Base-by-base conservation (phyloP, 1,140 invertebrate species). In the Diorhabda elongata region DNA sequence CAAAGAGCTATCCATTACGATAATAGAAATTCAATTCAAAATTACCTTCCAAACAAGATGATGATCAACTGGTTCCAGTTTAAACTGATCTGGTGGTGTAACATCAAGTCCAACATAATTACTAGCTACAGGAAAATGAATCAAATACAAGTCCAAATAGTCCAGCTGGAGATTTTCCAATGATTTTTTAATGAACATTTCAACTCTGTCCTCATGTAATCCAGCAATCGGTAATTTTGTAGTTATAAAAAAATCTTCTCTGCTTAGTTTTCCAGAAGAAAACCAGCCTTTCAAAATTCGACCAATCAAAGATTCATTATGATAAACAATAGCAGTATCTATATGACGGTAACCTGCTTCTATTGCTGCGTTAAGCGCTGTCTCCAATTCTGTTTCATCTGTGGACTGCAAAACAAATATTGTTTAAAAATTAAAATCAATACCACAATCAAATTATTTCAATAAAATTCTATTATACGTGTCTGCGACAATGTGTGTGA, bases 111-210 rank as follows among this genome's bases (percentile, higher is more conserved):
- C 44, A 44, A 86, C 73, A 71, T 86, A 84, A 69, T 83, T 77
- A 64, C 89, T 87, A 3, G 85, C 86, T 78, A 92, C 90, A 0
- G 94, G 93, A 45, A 88, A 87, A 73, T 96, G 93, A 67, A 95
- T 85, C 6, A 95, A 81, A 79, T 94, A 95, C 66, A 96, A 83
- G 76, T 96, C 93, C 2, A 96, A 80, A 76, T 95, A 96, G 65
- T 90, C 86, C 66, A 93, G 76, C 69, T 89, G 85, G 42, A 95
- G 80, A 58, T 86, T 87, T 64, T 86, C 79, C 42, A 96, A 79
- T 1, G 92, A 94, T 66, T 89, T 80, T 56, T 87, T 87, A n/a
- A 95, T 47, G 58, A 64, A 71, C 9, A 45, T 78, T 56, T 71
- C 69, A 90, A 69, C 69, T 60, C 69, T 67, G 44, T 74, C 85